Conservation (phyloP, 2,888 invertebrate genomes). For the Aspidapion aeneum region DNA sequence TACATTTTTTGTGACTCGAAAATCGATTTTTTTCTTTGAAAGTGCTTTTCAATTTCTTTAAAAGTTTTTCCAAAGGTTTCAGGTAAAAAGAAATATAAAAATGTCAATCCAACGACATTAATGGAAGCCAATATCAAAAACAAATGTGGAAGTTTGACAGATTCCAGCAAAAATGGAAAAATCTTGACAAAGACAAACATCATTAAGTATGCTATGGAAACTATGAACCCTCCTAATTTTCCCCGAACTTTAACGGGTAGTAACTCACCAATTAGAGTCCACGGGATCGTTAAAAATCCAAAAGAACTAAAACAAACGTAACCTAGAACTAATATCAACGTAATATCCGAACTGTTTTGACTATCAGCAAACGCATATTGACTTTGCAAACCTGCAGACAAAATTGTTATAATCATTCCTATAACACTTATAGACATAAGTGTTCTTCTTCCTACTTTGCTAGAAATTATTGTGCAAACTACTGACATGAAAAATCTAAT, state of each 20-base stretch:
- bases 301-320: slow-evolving; percentile 49
- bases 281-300: slow-evolving; percentile 56
- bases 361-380: background rate
- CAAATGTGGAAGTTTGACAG: slow-evolving; percentile 46
- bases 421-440: slow-evolving; percentile 51
- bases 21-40: background rate
- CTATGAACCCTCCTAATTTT: slow-evolving; percentile 51
- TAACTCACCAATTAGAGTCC: slow-evolving; percentile 56
- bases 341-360: background rate
- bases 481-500: slow-evolving; percentile 54
- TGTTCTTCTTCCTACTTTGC: slow-evolving; percentile 49
- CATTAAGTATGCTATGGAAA: slow-evolving; percentile 52
- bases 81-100: slow-evolving; percentile 52
- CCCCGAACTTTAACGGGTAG: slow-evolving; percentile 53
- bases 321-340: background rate
- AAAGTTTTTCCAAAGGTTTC: slow-evolving; percentile 58
- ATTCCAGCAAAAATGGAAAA: slow-evolving; percentile 14
- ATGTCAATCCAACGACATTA: slow-evolving; percentile 48
- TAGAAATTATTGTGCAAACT: slow-evolving; percentile 49
- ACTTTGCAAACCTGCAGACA: slow-evolving; percentile 24
- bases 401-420: slow-evolving; percentile 54
- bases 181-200: slow-evolving; percentile 47
- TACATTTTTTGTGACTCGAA: too few relatives aligned
- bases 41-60: slow-evolving; percentile 47
- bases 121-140: slow-evolving; percentile 51